These are phyloP conservation scores for Halictus ligatus DNA, from an alignment of 2,888 invertebrate species.

Conservation along the genomic window DNA sequence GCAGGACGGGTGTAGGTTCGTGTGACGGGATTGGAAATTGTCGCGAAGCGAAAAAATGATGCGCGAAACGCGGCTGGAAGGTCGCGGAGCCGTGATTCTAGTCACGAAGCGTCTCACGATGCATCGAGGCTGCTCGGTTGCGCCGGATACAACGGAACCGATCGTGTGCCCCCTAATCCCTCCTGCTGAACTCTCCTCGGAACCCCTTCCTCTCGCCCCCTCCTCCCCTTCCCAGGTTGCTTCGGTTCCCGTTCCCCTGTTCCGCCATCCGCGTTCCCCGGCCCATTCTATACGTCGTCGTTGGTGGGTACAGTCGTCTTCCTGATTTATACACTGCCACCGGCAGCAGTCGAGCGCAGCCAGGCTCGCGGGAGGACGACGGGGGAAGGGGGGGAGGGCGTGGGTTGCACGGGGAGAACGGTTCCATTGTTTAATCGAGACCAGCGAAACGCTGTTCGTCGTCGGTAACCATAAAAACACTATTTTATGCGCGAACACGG, in stretches of 20 bases:
- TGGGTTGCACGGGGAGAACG: conserved; percentile 66
- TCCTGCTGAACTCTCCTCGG: conserved; percentile 33
- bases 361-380: conserved; percentile 46
- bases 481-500: conserved; percentile 56
- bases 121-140: conserved; percentile 78
- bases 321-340: conserved; percentile 83
- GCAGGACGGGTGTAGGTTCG: background rate
- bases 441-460: conserved; percentile 69
- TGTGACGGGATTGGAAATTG: conserved; percentile 1
- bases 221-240: conserved; percentile 1
- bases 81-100: conserved; percentile 76
- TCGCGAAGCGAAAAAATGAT: conserved; percentile 22
- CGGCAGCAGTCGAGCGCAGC: conserved; percentile 74
- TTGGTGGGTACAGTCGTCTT: conserved; percentile 80
- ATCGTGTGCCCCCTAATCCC: conserved; percentile 70
- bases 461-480: conserved; percentile 63
- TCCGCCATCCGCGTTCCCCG: conserved; percentile 15
- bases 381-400: conserved; percentile 29
- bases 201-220: conserved; percentile 23
- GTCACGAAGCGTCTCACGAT: conserved; percentile 82
- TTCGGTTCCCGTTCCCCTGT: background rate
- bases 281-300: conserved; percentile 73
- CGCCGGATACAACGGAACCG: conserved; percentile 77
- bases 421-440: conserved; percentile 82
- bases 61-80: conserved; percentile 41